Base-by-base conservation (phyloP, 2,113 vertebrate genomes). In the Phoenicopterus ruber region DNA sequence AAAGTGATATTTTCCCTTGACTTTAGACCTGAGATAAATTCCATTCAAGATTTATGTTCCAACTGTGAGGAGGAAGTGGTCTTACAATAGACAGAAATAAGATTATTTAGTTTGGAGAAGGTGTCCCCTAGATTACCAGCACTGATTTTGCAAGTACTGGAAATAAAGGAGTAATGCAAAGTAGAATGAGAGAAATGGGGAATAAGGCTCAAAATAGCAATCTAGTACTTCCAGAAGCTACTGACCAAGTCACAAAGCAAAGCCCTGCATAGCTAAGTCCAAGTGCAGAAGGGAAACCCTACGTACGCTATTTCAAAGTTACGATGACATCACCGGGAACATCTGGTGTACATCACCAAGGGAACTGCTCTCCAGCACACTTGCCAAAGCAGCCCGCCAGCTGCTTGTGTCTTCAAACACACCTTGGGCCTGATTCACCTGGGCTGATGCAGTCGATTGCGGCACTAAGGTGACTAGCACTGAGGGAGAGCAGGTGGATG, bases 391-490 rank as follows among this genome's bases (percentile, higher is more conserved):
- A 86, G 26, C 36, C 13, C 2, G 3, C 25, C 18, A 58, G 1
- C 28, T 50, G 61, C 44, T 34, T 9, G 66, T 55, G 71, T 31
- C 36, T 82, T 42, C 52, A 65, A 50, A 34, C n/a, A 47, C 20
- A 29, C 8, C 32, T n/a, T 31, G 42, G 63, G 4, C 6, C 22
- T 38, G 20, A n/a, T 66, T 57, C 11, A 4, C 26, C 2, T 15
- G 4, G 6, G 46, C 59, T 16, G 29, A 12, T 16, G 54, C n/a
- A 76, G 18, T 52, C 28, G 10, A 3, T 18, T 1, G 5, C 0
- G 0, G 42, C 70, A n/a, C 32, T 18, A 25, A 38, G 15, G 11
- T 26, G 52, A 18, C 11, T 24, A 11, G 29, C 16, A 1, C 70
- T 0, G 2, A 36, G 21, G 5, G 18, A 54, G 20, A 42, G 79